phyloP scores from a whole-genome alignment of 2,797 vertebrate genomes.

The Myotis planiceps region DNA sequence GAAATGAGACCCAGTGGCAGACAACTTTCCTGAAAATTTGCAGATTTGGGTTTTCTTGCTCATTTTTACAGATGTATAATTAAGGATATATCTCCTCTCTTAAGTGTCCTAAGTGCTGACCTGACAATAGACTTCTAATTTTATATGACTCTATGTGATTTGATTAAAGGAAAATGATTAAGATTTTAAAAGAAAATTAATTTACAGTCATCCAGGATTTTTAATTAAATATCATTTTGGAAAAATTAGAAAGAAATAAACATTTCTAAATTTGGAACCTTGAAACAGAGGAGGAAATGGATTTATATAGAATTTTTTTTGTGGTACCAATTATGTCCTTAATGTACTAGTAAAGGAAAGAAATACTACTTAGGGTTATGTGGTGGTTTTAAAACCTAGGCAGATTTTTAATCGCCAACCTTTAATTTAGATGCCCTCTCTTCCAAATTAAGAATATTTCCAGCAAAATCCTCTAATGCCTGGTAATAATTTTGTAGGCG shows the following conservation, averaged over 20 bases:
- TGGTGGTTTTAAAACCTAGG: not conserved
- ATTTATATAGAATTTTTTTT: not conserved
- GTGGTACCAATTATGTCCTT: not conserved
- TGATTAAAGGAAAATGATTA: not conserved
- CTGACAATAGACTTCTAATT: slow-evolving; percentile 19
- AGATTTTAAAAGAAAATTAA: not conserved
- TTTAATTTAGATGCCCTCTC: not conserved
- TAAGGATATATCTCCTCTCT: slow-evolving; percentile 41
- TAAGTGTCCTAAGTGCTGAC: slow-evolving; percentile 37
- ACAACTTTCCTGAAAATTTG: slow-evolving; percentile 10
- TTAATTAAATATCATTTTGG: not conserved
- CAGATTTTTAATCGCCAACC: not conserved
- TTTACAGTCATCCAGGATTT: not conserved
- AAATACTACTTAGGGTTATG: not conserved
- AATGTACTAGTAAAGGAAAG: not conserved
- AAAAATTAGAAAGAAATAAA: not conserved
- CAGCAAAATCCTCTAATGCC: not conserved
- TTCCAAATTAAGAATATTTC: not conserved
- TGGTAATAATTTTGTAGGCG: not conserved
- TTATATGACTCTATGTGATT: slow-evolving; percentile 7
- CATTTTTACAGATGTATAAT: not conserved
- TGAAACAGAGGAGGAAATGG: not conserved
- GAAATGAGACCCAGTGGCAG: slow-evolving; percentile 24
- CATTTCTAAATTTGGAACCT: not conserved
- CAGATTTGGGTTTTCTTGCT: not conserved